Base-by-base conservation (phyloP, 2,888 invertebrate genomes). In the Furcula furcula region DNA sequence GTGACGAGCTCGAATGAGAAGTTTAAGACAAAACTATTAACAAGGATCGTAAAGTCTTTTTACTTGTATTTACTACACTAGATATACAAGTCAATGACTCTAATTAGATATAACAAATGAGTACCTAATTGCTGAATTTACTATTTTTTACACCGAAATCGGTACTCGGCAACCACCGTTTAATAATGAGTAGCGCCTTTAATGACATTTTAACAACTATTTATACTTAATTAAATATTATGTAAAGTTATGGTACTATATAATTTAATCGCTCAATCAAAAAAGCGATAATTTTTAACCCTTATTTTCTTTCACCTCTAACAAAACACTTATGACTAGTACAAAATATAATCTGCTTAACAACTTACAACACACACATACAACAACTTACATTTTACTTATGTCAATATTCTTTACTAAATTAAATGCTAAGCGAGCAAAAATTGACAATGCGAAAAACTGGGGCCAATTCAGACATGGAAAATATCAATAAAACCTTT, bases 1-100 rank as follows among this genome's bases (percentile, higher is more conserved):
- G 50, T 59, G 58, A 58, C 53, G 42, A 62, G 65, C 56, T 61
- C 48, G 57, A 59, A 58, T 53, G 34, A 49, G 52, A 55, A 58
- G 35, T 41, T 45, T 39, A 37, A 48, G 31, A 40, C 34, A 20
- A 36, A 30, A 44, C 39, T 37, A 37, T 34, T 9, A 25, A 30
- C 11, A 37, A 34, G 34, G 34, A 25, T 33, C 9, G 14, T 35
- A 16, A 21, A 31, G 16, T 14, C 19, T 25, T 30, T 26, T 3
- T 31, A 13, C 7, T 30, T 12, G 2, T 9, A 21, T 16, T 12
- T 29, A 20, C 11, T 10, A 23, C 23, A 23, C n/a, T n/a, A n/a
- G n/a, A n/a, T n/a, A n/a, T n/a, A n/a, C n/a, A n/a, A n/a, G n/a
- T n/a, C n/a, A n/a, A n/a, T n/a, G n/a, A n/a, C n/a, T n/a, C n/a